Evolutionary conservation across 2,113 vertebrate genomes (phyloP), one percentile per base, ranked within the genome.

Genomic region (Theristicus caerulescens): DNA sequence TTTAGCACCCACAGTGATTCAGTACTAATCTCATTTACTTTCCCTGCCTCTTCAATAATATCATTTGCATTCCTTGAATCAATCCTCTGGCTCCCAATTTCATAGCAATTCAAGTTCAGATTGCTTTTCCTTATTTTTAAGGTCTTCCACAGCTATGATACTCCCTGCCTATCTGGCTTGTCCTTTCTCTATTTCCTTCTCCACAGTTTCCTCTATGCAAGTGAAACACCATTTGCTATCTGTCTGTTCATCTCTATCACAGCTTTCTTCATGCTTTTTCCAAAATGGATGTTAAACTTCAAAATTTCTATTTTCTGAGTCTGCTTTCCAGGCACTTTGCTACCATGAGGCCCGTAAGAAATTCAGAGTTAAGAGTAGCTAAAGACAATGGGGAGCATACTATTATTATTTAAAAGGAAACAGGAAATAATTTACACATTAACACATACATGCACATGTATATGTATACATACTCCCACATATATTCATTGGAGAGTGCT

Each of bases 381-480:
- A 55, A 9, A 81, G 42, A 36, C 25, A 94, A n/a, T 18, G 1
- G 5, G 16, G 12, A 47, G 7, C 7, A 27, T 42, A 17, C 1
- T 38, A 25, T 52, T 69, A 11, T 36, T 86, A 55, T 71, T 62
- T 46, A 51, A 9, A 81, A 84, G 12, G 17, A 78, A 78, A 58
- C 87, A 34, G 6, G 1, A 55, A 78, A 46, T 64, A 26, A 62
- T 59, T 69, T 66, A 10, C 5, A 13, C 8, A 16, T 84, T 51
- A 74, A 40, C 7, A 29, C 3, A 31, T 34, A 12, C 10, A 34
- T 0, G 0, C 9, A 36, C 3, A 11, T 36, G 9, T 52, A 31
- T 67, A 1, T 52, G 7, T 76, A 12, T n/a, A 32, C 25, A 34
- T 46, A n/a, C 3, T 26, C 7, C 25, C 1, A 1, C n/a, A 27